phyloP scores from a whole-genome alignment of 2,113 vertebrate genomes.

The Thalassoma bifasciatum region DNA sequence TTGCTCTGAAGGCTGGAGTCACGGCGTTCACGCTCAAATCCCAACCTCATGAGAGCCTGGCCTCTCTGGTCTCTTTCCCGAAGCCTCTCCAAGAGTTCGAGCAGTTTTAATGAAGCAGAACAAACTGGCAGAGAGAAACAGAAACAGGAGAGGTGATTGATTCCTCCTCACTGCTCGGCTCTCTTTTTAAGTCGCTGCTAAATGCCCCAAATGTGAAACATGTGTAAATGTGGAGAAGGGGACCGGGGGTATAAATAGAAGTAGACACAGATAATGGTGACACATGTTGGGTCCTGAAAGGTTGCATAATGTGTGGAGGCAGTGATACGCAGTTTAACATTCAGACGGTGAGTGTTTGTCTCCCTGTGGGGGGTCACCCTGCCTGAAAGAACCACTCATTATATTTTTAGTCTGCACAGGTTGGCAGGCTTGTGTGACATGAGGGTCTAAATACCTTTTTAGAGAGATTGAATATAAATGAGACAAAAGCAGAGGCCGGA shows the following conservation, averaged over 20 bases:
- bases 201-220: slow-evolving; percentile 58
- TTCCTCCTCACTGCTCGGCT: slow-evolving; percentile 29
- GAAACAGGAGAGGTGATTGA: slow-evolving; percentile 41
- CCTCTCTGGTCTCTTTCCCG: slow-evolving; percentile 45
- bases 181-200: slow-evolving; percentile 23
- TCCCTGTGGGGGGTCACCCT: not conserved
- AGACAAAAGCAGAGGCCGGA: not conserved
- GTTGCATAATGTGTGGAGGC: not conserved
- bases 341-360: not conserved
- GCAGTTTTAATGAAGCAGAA: slow-evolving; percentile 70
- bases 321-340: slow-evolving; percentile 8
- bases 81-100: slow-evolving; percentile 30
- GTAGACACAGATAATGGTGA: slow-evolving; percentile 24
- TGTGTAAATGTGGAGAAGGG: slow-evolving; percentile 31
- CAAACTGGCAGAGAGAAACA: slow-evolving; percentile 40
- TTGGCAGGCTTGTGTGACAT: not conserved
- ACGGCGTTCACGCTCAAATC: slow-evolving; percentile 59
- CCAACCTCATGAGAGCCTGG: slow-evolving; percentile 55
- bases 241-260: not conserved
- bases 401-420: not conserved
- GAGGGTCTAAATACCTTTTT: not conserved
- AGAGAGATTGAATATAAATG: slow-evolving; percentile 4
- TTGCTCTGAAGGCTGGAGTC: slow-evolving; percentile 38
- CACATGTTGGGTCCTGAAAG: slow-evolving; percentile 15
- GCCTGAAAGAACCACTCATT: not conserved